phyloP scores from a whole-genome alignment of 2,797 vertebrate genomes.

The Danio choprae region DNA sequence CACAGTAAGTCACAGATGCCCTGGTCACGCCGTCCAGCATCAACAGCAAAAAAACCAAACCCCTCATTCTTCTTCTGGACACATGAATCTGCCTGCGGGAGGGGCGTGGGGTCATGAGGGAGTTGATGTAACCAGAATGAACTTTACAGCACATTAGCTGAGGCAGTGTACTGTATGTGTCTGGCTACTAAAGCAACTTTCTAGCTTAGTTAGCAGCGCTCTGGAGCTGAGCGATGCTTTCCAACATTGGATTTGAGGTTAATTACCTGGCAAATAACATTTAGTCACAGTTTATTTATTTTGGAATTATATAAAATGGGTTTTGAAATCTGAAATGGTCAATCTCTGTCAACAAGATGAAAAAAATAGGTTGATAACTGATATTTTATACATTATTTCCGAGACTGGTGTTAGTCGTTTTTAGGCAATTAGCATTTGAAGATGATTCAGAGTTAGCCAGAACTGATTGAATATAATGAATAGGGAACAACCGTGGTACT shows the following conservation, averaged over 20 bases:
- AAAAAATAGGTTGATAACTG: conserved; percentile 3
- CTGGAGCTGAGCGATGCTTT: conserved; percentile 33
- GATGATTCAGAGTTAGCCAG: neutral
- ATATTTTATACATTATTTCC: neutral
- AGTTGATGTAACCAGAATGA: conserved; percentile 44
- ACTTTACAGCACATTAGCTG: conserved; percentile 50
- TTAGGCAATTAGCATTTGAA: neutral
- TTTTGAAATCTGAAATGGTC: conserved; percentile 1
- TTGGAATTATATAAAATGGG: neutral
- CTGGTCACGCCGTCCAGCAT: conserved; percentile 38
- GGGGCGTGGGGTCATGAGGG: neutral
- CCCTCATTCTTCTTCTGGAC: conserved; percentile 37
- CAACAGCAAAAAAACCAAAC: conserved; percentile 38
- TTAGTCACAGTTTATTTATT: conserved; percentile 18
- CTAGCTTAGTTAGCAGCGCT: conserved; percentile 29
- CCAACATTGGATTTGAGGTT: conserved; percentile 16
- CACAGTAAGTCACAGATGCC: conserved; percentile 45
- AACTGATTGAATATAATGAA: neutral
- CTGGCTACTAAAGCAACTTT: conserved; percentile 33
- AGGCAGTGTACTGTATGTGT: conserved; percentile 7
- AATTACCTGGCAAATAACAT: conserved; percentile 33
- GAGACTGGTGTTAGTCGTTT: neutral
- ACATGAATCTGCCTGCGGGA: neutral
- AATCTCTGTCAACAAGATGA: neutral
- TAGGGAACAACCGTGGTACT: no score